Percentiles rank a stretch among this genome's conserved stretches.
Evolutionary conservation across 1,140 invertebrate species (phyloP).

Genomic region (Frieseomelitta varia): DNA sequence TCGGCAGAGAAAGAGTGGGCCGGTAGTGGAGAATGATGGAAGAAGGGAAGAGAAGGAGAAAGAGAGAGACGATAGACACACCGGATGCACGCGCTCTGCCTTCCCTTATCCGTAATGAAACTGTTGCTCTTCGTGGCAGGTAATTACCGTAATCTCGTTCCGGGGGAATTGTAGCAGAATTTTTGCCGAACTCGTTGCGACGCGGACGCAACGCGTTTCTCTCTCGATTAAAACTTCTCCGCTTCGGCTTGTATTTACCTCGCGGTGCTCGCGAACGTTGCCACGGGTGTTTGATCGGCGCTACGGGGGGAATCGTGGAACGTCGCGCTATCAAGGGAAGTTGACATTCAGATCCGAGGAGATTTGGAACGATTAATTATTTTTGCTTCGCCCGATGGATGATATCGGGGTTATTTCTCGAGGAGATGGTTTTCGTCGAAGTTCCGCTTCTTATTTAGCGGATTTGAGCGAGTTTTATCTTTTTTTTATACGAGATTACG

Average conservation of each 20-base stretch:
- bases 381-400: too few species aligned
- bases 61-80: neutral
- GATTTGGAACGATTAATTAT: too few species aligned
- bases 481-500: too few species aligned
- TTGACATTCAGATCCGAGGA: too few species aligned
- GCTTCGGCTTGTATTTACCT: neutral
- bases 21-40: too few species aligned
- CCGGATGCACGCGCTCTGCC: slow-evolving; percentile 20
- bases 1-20: neutral
- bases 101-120: slow-evolving; percentile 52
- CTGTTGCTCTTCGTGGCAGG: slow-evolving; percentile 46
- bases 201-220: neutral
- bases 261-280: too few species aligned
- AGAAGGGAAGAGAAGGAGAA: neutral
- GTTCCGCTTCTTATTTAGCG: too few species aligned
- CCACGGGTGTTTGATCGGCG: neutral
- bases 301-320: neutral
- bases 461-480: too few species aligned
- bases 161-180: slow-evolving; percentile 13
- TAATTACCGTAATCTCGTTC: slow-evolving; percentile 45
- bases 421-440: too few species aligned
- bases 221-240: neutral
- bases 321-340: neutral
- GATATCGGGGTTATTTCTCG: too few species aligned
- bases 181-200: slow-evolving; percentile 18